These are phyloP conservation scores for Leptopilina syphax DNA, from an alignment of 2,888 invertebrate species.

Conservation along the genomic window DNA sequence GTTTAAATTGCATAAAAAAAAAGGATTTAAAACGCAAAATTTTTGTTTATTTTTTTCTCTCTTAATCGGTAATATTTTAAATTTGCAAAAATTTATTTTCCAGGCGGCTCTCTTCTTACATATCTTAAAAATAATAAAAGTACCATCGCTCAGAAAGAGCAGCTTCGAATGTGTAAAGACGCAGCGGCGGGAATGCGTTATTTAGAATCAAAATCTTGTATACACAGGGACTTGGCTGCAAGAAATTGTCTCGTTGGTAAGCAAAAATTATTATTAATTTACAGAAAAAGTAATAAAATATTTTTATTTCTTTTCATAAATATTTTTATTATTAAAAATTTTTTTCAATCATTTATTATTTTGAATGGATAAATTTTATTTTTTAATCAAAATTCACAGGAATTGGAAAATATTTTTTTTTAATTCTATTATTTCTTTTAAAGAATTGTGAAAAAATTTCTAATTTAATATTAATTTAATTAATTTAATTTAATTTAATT, in stretches of 20 bases:
- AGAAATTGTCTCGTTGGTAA: constrained; percentile 92
- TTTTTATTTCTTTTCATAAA: background rate
- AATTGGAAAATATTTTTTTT: background rate
- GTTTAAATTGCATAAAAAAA: no score
- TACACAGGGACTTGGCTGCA: constrained; percentile 96
- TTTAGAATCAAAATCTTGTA: constrained; percentile 96
- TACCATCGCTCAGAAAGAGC: constrained; percentile 82
- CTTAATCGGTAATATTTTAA: no score
- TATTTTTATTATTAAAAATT: no score
- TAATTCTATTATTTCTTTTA: background rate
- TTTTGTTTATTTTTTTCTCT: no score
- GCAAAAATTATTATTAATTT: constrained; percentile 53
- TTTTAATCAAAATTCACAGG: no score
- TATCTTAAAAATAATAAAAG: constrained; percentile 90
- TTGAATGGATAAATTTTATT: no score
- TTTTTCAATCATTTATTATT: no score
- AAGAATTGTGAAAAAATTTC: background rate
- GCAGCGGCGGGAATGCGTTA: constrained; percentile 97
- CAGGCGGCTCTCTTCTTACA: constrained; percentile 92
- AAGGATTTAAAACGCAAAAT: no score
- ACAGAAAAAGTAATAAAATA: background rate
- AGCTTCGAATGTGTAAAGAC: constrained; percentile 94
- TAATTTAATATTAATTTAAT: no score
- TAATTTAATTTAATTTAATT: no score
- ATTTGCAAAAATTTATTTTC: no score